phyloP scores from a whole-genome alignment of 2,113 vertebrate genomes.

The Holacanthus passer region DNA sequence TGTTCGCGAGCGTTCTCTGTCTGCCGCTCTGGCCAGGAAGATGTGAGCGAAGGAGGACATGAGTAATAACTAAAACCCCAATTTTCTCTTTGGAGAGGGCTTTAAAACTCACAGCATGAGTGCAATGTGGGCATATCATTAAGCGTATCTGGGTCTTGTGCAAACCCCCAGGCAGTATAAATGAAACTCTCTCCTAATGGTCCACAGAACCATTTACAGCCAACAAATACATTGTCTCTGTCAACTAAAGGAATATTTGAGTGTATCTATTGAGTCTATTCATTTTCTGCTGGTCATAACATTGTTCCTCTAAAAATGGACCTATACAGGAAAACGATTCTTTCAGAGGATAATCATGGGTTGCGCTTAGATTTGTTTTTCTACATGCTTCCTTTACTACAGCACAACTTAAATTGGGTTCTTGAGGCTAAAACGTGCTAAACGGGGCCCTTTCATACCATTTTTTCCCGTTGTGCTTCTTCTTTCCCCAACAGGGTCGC shows the following conservation, averaged over 20 bases:
- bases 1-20: conserved; percentile 32
- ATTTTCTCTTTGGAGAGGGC: conserved; percentile 57
- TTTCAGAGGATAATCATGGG: conserved; percentile 41
- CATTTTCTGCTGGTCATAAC: conserved; percentile 65
- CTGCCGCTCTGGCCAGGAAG: conserved; percentile 29
- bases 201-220: conserved; percentile 67
- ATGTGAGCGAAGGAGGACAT: conserved; percentile 58
- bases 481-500: conserved; percentile 14
- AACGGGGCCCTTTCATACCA: neutral
- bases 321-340: conserved; percentile 40
- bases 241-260: conserved; percentile 58
- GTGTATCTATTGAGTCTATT: conserved; percentile 58
- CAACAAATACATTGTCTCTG: conserved; percentile 69
- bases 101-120: conserved; percentile 72
- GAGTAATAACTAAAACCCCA: conserved; percentile 70
- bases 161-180: conserved; percentile 71
- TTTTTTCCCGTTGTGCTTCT: neutral
- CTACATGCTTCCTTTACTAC: conserved; percentile 10
- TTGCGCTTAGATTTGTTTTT: conserved; percentile 37
- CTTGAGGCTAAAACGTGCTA: conserved; percentile 24
- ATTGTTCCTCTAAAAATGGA: conserved; percentile 56
- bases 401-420: conserved; percentile 39
- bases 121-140: conserved; percentile 68
- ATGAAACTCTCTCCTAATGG: conserved; percentile 77
- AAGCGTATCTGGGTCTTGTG: conserved; percentile 70